These are phyloP conservation scores for Tetraneura akinire DNA, from an alignment of 1,140 invertebrate genomes.

Conservation along the genomic window DNA sequence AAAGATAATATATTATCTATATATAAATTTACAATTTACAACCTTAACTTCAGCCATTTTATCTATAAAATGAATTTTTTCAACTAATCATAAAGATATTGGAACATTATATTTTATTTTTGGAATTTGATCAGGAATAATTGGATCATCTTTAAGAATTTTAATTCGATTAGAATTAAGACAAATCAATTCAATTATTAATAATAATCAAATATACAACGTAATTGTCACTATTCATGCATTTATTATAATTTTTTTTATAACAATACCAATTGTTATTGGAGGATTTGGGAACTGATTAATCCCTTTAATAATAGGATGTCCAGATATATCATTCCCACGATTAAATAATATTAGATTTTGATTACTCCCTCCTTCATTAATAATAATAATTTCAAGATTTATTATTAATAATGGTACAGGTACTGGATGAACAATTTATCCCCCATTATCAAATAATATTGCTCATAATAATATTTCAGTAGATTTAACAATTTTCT, in stretches of 20 bases:
- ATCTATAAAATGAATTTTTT: constrained; percentile 5
- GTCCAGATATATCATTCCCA: neutral
- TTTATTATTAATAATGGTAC: neutral
- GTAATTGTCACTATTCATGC: neutral
- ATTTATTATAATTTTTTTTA: neutral
- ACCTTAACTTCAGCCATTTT: neutral
- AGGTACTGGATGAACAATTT: constrained; percentile 18
- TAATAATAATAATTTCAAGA: constrained; percentile 23
- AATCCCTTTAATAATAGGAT: constrained; percentile 16
- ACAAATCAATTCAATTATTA: neutral
- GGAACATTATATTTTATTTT: neutral
- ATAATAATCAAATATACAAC: neutral
- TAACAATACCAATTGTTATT: neutral
- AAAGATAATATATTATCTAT: neutral
- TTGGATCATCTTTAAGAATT: neutral
- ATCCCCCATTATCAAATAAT: neutral
- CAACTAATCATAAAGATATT: neutral
- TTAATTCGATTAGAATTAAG: neutral
- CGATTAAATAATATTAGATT: constrained; percentile 10
- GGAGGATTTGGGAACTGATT: neutral
- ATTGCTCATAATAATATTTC: neutral
- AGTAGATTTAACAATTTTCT: constrained; percentile 1
- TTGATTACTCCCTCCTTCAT: neutral
- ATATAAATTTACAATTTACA: constrained; percentile 2
- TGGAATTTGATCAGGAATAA: too few relatives aligned